Conservation (phyloP, 2,797 vertebrate species). For the Pelodytes ibericus region DNA sequence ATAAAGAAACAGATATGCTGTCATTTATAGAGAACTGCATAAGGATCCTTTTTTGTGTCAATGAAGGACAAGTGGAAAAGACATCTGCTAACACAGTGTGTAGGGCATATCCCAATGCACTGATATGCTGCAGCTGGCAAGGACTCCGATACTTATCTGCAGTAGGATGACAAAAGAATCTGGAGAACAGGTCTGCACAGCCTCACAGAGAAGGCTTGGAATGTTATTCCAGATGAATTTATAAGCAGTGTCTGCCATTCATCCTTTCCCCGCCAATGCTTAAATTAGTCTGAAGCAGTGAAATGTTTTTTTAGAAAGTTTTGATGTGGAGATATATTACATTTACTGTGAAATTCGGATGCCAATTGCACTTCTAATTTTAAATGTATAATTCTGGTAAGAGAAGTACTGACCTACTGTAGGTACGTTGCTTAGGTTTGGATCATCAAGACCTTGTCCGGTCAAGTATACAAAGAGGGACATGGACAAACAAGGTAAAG, state of each 20-base stretch:
- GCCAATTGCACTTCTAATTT: background rate
- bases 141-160: constrained; percentile 15
- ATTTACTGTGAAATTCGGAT: background rate
- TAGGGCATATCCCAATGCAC: constrained; percentile 28
- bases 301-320: background rate
- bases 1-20: constrained; percentile 55
- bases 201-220: background rate
- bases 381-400: background rate
- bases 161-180: constrained; percentile 26
- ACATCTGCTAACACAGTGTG: constrained; percentile 53
- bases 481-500: no score
- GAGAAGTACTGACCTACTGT: no score
- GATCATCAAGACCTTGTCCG: no score
- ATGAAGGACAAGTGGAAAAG: constrained; percentile 11
- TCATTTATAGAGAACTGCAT: constrained; percentile 34
- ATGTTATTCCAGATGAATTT: constrained; percentile 20
- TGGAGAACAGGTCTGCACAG: background rate
- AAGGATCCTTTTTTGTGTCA: constrained; percentile 16
- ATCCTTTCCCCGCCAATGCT: constrained; percentile 8
- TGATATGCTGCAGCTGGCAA: background rate
- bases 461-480: no score
- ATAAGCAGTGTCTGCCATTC: constrained; percentile 10
- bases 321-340: background rate
- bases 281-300: background rate
- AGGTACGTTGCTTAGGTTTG: no score